These are phyloP conservation scores for Malurus alboscapulatus DNA, from an alignment of 2,113 vertebrate species.

Conservation along the genomic window DNA sequence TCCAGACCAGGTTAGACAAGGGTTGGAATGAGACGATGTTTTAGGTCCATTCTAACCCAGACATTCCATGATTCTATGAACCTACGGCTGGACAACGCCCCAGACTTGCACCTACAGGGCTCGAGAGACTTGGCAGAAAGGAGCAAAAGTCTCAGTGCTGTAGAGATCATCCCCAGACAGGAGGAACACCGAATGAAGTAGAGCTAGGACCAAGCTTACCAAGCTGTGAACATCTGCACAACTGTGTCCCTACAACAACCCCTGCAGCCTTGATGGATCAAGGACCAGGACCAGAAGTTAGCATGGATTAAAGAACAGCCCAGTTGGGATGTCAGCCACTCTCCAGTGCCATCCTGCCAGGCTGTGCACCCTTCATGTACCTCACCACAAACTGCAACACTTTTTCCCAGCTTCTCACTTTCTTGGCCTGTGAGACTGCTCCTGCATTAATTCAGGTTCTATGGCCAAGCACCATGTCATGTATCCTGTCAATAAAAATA, in stretches of 20 bases:
- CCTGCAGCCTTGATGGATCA: fast-evolving
- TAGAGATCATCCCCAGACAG: fast-evolving
- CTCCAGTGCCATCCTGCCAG: too few species aligned
- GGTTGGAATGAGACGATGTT: neutral
- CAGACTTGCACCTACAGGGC: neutral
- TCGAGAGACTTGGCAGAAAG: neutral
- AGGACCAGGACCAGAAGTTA: neutral
- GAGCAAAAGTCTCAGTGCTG: neutral
- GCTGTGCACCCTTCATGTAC: fast-evolving
- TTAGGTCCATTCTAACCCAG: neutral
- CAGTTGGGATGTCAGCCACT: fast-evolving
- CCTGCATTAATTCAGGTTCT: neutral
- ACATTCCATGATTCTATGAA: neutral
- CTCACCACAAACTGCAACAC: fast-evolving
- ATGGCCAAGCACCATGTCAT: neutral
- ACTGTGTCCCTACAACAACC: neutral
- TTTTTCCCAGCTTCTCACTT: neutral
- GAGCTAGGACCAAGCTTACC: neutral
- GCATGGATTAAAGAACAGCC: neutral
- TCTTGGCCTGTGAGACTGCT: neutral
- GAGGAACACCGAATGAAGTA: fast-evolving
- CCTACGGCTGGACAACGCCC: neutral
- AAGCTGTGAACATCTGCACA: fast-evolving
- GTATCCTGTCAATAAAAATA: neutral
- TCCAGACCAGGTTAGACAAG: neutral